Conservation (phyloP, 2,888 invertebrate species). For the Euproctis similis region DNA sequence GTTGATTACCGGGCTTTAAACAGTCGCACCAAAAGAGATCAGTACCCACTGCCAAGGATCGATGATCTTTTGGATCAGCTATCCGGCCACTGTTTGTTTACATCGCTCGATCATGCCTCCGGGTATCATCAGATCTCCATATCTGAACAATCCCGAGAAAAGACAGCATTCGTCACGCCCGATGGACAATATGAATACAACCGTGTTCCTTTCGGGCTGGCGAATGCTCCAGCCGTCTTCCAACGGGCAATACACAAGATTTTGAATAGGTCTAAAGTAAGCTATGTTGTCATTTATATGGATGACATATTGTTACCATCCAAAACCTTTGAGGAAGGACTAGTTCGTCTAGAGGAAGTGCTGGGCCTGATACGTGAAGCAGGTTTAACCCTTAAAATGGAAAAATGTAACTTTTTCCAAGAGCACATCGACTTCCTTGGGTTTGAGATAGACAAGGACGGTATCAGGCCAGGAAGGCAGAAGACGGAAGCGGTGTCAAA, state of each 20-base stretch:
- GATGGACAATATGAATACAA: constrained; percentile 19
- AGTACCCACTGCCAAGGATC: constrained; percentile 15
- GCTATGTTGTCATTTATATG: constrained; percentile 9
- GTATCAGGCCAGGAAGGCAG: constrained; percentile 19
- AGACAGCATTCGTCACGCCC: constrained; percentile 22
- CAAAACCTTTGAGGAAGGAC: constrained; percentile 10
- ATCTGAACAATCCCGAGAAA: constrained; percentile 11
- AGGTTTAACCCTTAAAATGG: constrained; percentile 16
- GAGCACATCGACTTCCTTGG: constrained; percentile 23
- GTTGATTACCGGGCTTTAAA: constrained; percentile 19
- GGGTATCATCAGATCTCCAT: constrained; percentile 7
- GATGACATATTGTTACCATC: constrained; percentile 23
- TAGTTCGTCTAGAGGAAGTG: constrained; percentile 11
- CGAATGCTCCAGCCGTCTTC: constrained; percentile 21
- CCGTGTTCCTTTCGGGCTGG: constrained; percentile 21
- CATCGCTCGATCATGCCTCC: no score
- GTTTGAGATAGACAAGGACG: constrained; percentile 16
- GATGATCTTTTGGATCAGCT: constrained; percentile 19
- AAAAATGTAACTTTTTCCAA: constrained; percentile 27
- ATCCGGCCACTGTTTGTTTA: constrained; percentile 7
- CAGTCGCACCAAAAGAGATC: constrained; percentile 9
- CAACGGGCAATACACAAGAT: constrained; percentile 20
- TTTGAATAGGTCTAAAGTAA: constrained; percentile 5
- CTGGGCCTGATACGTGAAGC: constrained; percentile 1
- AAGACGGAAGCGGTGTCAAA: constrained; percentile 4